Evolutionary conservation across 1,140 invertebrate genomes (phyloP), one percentile per base, ranked within the genome.

Genomic region (Phymorhynchus buccinoides): DNA sequence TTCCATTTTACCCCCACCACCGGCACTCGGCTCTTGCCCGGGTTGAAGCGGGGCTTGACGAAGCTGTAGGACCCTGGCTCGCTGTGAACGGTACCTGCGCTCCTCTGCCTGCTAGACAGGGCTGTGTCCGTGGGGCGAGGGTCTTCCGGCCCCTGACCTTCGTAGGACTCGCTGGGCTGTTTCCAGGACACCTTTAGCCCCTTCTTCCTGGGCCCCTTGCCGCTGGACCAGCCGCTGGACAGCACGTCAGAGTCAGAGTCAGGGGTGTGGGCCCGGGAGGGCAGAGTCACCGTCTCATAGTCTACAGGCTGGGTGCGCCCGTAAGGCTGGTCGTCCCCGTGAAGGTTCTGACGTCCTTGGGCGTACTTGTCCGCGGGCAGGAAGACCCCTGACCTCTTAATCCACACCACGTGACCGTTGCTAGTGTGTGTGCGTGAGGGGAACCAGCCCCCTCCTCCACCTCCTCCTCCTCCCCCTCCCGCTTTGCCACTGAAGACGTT

Each of bases 281-380:
- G 14, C 22, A 83, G 27, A 9, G 81, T 68, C 6, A 83, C 1
- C 32, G 81, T 83, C 41, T 83, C 81, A 32, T 71, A 83, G 62
- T 83, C 81, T n/a, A 83, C 62, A 3, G 66, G 37, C 56, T n/a
- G 18, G 39, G 32, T 22, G 35, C 37, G 37, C 4, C 22, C 35
- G 35, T 41, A 83, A 30, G 62, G 66, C 37, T 41, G n/a, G 56
- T 80, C 75, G 14, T 68, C 78, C 0, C 75, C 77, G 42, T 80
- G 78, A 14, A 82, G 44, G 35, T 7, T 48, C 44, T 80, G 78
- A 12, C 84, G 18, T 14, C 78, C 88, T 37, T 82, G 68, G 77
- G 89, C 89, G 62, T 90, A 88, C 86, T 87, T 89, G 83, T 90
- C 90, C 35, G 88, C 86, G 0, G 87, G 81, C 32, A 84, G 83